These are phyloP conservation scores for Spinibarbus caldwelli DNA, from an alignment of 2,797 vertebrate genomes.

Conservation along the genomic window DNA sequence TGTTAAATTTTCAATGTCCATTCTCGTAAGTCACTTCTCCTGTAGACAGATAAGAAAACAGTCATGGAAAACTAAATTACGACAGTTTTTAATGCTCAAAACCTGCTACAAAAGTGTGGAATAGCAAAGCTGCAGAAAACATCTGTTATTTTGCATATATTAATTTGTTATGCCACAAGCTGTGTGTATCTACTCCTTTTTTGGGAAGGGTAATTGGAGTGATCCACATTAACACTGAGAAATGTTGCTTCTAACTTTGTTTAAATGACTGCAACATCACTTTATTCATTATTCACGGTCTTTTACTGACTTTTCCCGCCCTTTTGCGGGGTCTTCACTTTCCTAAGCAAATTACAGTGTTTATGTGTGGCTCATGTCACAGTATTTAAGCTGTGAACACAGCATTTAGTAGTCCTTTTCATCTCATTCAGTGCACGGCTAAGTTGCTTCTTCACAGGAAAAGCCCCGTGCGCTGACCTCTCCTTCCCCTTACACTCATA, in stretches of 20 bases:
- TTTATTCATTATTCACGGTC: slow-evolving; percentile 4
- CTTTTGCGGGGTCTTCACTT: neutral
- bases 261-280: neutral
- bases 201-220: slow-evolving; percentile 10
- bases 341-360: slow-evolving; percentile 16
- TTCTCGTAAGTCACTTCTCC: neutral
- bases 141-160: neutral
- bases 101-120: neutral
- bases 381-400: slow-evolving; percentile 16
- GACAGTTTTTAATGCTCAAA: neutral
- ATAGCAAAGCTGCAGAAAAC: neutral
- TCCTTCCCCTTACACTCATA: slow-evolving; percentile 20
- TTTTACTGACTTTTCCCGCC: neutral
- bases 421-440: neutral
- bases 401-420: neutral
- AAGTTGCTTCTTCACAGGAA: slow-evolving; percentile 31
- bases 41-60: neutral
- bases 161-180: slow-evolving; percentile 11
- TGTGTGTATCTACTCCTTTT: neutral
- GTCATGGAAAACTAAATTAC: neutral
- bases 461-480: slow-evolving; percentile 19
- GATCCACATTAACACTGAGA: slow-evolving; percentile 9
- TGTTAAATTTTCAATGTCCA: neutral
- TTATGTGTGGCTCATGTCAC: slow-evolving; percentile 26
- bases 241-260: slow-evolving; percentile 32